Percentiles rank a stretch among this genome's conserved stretches.
These are phyloP conservation scores for Trichoplusia ni DNA, from an alignment of 1,140 invertebrate species.

Conservation along the genomic window DNA sequence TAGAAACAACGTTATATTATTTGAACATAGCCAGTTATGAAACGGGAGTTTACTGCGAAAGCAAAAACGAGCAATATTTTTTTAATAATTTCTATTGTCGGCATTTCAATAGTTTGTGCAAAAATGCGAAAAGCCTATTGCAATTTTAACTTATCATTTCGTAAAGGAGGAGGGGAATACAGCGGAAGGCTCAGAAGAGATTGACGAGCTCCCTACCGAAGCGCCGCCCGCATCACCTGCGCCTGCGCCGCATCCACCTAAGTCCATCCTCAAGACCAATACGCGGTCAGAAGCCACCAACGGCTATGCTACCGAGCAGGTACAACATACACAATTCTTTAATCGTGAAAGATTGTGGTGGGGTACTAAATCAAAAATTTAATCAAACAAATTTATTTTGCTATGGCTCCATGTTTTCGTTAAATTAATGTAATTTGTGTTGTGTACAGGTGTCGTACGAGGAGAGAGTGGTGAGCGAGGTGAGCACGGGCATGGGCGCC, in stretches of 20 bases:
- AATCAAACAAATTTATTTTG: too few relatives aligned
- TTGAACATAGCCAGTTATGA: too few relatives aligned
- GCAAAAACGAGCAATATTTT: too few relatives aligned
- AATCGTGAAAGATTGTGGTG: too few relatives aligned
- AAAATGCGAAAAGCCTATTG: too few relatives aligned
- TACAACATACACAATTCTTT: too few relatives aligned
- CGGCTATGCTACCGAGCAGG: slow-evolving; percentile 50
- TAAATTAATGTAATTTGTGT: background rate
- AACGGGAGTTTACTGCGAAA: too few relatives aligned
- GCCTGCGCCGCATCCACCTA: slow-evolving; percentile 60
- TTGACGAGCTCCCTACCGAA: background rate
- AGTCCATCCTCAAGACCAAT: slow-evolving; percentile 77
- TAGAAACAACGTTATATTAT: too few relatives aligned
- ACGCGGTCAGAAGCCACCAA: slow-evolving; percentile 60
- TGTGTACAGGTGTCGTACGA: slow-evolving; percentile 30
- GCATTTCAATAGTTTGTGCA: too few relatives aligned
- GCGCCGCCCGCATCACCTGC: slow-evolving; percentile 38
- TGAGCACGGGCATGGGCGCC: slow-evolving; percentile 31
- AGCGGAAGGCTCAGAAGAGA: slow-evolving; percentile 34
- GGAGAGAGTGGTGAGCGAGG: slow-evolving; percentile 46
- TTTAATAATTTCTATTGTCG: too few relatives aligned
- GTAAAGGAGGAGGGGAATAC: slow-evolving; percentile 52
- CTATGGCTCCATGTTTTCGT: background rate
- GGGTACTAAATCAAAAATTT: too few relatives aligned
- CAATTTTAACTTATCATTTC: background rate